Evolutionary conservation across 2,888 invertebrate species (phyloP), one percentile per base, ranked within the genome.

Genomic region (Troides aeacus): DNA sequence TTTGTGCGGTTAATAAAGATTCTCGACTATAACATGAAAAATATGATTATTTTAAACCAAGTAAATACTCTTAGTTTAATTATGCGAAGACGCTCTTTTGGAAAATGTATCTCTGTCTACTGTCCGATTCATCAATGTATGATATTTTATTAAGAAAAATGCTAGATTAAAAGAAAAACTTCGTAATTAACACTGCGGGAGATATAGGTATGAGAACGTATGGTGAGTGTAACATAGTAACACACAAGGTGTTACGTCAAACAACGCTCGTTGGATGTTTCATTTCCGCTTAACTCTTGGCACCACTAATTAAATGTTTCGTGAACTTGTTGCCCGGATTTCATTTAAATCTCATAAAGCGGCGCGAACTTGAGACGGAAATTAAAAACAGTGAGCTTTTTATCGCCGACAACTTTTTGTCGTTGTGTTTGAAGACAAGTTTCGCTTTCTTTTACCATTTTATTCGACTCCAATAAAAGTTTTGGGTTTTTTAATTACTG

Each of bases 231-330:
- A 81, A 75, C 60, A 59, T 56, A 69, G 57, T 69, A 30, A 81
- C 80, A 79, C 81, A 76, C 75, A 69, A 82, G 82, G 81, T 84
- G 80, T 77, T 75, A 72, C 69, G 68, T 60, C 74, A 78, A 64
- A 69, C 65, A 75, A 73, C 74, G 76, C 73, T 74, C 75, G 74
- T 78, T 78, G 78, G 80, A 81, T 84, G 81, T 85, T 87, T 88
- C 83, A 87, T 88, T 87, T 87, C 84, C 86, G 77, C 73, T 77
- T 71, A 74, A 78, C 79, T 82, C 80, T 80, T 80, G 74, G 74
- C 74, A 72, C 73, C 78, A 80, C 83, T 88, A 90, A 89, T 89
- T 89, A 89, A 88, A 88, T 84, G 83, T 87, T 86, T 84, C 81
- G 78, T 74, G 79, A 84, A 86, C 81, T 86, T 85, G 83, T 81